These are phyloP conservation scores for Prunella fulvescens DNA, from an alignment of 2,113 vertebrate genomes.

Conservation along the genomic window DNA sequence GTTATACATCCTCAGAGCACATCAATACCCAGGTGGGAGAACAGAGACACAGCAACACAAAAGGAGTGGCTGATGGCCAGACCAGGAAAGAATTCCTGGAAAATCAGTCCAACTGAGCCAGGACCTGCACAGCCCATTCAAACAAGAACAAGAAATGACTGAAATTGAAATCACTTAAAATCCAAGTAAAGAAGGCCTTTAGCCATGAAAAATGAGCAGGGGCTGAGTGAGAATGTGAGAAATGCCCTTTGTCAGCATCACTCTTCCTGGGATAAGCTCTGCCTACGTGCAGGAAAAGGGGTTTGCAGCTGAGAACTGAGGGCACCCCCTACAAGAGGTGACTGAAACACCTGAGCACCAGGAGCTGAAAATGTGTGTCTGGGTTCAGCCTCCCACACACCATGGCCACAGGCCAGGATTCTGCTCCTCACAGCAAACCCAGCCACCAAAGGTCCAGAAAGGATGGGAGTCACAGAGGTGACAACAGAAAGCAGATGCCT, in stretches of 20 bases:
- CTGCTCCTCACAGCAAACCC: neutral
- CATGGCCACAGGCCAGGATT: neutral
- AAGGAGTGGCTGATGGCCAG: neutral
- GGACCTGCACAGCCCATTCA: neutral
- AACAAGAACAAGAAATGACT: neutral
- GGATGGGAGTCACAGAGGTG: accelerated
- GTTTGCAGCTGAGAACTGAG: accelerated
- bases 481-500: neutral
- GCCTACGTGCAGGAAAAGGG: neutral
- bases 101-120: neutral
- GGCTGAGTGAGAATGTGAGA: neutral
- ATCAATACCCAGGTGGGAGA: neutral
- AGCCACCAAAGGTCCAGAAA: neutral
- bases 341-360: accelerated
- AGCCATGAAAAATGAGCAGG: neutral
- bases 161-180: neutral
- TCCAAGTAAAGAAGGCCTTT: neutral
- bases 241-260: neutral
- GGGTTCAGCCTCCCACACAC: neutral
- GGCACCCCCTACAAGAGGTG: accelerated
- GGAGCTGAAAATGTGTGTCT: accelerated
- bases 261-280: neutral
- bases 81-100: neutral
- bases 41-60: neutral
- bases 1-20: neutral